phyloP scores from a whole-genome alignment of 2,113 vertebrate species.

The Pomatorhinus ruficollis region DNA sequence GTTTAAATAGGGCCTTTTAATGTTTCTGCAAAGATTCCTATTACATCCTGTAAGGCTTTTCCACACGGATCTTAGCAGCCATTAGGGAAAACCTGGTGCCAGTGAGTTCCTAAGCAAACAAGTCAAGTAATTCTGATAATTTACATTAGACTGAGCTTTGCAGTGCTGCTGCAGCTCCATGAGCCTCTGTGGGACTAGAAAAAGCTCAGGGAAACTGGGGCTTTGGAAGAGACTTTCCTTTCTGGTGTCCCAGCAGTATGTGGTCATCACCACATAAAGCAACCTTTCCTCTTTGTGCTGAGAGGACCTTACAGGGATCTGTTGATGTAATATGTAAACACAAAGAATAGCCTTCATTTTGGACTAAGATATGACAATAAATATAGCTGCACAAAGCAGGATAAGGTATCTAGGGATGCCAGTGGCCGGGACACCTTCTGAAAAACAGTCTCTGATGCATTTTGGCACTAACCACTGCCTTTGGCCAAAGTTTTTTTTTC shows the following conservation, averaged over 20 bases:
- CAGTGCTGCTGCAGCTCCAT: background rate
- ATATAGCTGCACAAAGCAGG: background rate
- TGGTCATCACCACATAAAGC: background rate
- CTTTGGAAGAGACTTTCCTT: background rate
- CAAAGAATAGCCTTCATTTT: background rate
- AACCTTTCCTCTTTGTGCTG: background rate
- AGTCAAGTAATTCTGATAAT: slow-evolving; percentile 25
- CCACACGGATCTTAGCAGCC: background rate
- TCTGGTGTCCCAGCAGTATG: background rate
- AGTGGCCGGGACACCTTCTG: background rate
- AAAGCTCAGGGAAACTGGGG: background rate
- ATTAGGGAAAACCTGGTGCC: slow-evolving; percentile 47
- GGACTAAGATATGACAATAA: background rate
- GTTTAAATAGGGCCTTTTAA: slow-evolving; percentile 37
- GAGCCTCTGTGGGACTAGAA: background rate
- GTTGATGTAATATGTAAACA: background rate
- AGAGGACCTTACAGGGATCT: background rate
- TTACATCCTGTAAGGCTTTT: slow-evolving; percentile 58
- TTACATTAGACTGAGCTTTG: background rate
- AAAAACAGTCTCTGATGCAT: background rate
- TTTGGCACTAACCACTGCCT: background rate
- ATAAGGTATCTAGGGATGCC: background rate
- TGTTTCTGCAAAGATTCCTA: slow-evolving; percentile 44
- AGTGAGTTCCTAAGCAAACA: slow-evolving; percentile 35
- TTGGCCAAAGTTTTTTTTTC: background rate